phyloP scores from a whole-genome alignment of 2,797 vertebrate species.

The Premnoplex brunnescens region DNA sequence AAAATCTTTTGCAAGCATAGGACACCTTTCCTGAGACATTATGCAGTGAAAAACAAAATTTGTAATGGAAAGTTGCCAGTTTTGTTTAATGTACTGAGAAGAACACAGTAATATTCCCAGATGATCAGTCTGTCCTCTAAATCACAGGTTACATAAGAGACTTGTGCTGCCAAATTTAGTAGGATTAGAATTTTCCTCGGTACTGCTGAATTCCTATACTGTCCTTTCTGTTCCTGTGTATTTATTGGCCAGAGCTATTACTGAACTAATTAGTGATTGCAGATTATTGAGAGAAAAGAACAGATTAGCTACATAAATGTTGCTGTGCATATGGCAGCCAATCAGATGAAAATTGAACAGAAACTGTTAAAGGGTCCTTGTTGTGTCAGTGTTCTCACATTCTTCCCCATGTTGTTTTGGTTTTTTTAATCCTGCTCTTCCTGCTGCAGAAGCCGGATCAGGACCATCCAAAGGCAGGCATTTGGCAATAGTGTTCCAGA shows the following conservation, averaged over 20 bases:
- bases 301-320: background rate
- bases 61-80: background rate
- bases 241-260: background rate
- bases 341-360: background rate
- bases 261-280: no score
- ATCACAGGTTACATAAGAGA: constrained; percentile 19
- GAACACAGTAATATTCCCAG: background rate
- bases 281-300: background rate
- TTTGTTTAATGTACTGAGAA: constrained; percentile 17
- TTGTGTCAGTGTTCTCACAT: background rate
- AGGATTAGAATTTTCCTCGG: constrained; percentile 7
- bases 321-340: background rate
- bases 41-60: constrained; percentile 1
- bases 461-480: background rate
- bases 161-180: constrained; percentile 1
- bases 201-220: background rate
- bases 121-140: constrained; percentile 15
- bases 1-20: background rate
- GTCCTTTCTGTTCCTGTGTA: background rate
- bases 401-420: background rate
- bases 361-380: background rate
- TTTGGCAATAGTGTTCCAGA: background rate
- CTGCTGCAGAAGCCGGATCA: background rate
- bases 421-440: background rate
- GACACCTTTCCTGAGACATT: background rate